Evolutionary conservation across 2,797 vertebrate genomes (phyloP).

Genomic region (Lateolabrax maculatus): DNA sequence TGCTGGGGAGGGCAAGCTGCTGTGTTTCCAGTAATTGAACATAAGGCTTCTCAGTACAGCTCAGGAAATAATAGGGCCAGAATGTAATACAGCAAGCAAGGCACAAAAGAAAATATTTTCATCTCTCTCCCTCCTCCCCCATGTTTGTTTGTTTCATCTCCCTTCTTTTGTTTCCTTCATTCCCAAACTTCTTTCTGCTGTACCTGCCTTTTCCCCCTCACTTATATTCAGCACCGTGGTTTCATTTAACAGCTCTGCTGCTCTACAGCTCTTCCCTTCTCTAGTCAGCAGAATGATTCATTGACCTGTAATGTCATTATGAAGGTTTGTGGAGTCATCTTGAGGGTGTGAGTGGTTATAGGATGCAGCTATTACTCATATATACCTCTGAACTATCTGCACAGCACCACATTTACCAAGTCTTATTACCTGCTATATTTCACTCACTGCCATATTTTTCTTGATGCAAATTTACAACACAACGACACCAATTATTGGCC

Average conservation of each 20-base stretch:
- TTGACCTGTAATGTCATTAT: conserved; percentile 17
- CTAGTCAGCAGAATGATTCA: conserved; percentile 40
- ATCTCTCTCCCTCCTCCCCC: conserved; percentile 26
- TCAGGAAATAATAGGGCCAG: conserved; percentile 77
- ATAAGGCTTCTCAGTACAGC: conserved; percentile 76
- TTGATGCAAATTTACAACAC: background rate
- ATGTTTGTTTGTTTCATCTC: conserved; percentile 43
- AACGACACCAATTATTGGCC: background rate
- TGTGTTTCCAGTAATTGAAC: conserved; percentile 88
- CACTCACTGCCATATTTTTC: background rate
- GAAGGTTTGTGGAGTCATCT: conserved; percentile 23
- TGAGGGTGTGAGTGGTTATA: conserved; percentile 21
- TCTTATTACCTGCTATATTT: conserved; percentile 1
- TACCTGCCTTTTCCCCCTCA: conserved; percentile 26
- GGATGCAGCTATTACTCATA: conserved; percentile 6
- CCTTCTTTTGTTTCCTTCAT: conserved; percentile 33
- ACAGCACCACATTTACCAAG: background rate
- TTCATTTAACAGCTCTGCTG: conserved; percentile 31
- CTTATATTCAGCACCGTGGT: conserved; percentile 10
- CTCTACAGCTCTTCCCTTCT: background rate
- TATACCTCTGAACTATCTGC: conserved; percentile 7
- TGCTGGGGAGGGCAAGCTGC: conserved; percentile 60
- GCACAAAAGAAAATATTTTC: conserved; percentile 74
- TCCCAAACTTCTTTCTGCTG: conserved; percentile 32
- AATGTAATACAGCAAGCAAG: conserved; percentile 75